phyloP scores from a whole-genome alignment of 2,888 invertebrate species.

The Dione vanillae region DNA sequence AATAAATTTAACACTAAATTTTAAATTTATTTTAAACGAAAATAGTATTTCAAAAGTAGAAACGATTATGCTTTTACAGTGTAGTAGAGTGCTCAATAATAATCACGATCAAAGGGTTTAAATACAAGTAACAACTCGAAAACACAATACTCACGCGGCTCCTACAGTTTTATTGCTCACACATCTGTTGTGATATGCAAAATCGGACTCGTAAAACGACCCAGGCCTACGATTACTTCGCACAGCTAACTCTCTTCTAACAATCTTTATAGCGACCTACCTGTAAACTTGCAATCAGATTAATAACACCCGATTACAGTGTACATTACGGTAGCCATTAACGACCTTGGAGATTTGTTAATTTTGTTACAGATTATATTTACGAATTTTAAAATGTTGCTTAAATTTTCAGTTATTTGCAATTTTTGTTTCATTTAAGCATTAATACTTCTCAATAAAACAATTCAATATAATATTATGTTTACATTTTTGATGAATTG shows the following conservation, averaged over 20 bases:
- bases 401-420: not conserved
- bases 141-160: conserved; percentile 60
- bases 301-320: conserved; percentile 66
- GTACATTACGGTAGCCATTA: conserved; percentile 38
- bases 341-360: conserved; percentile 31
- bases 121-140: conserved; percentile 36
- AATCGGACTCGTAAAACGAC: conserved; percentile 73
- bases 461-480: no score
- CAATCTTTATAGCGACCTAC: conserved; percentile 75
- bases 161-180: conserved; percentile 73
- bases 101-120: conserved; percentile 37
- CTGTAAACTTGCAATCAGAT: conserved; percentile 76
- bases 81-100: conserved; percentile 33
- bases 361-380: conserved; percentile 31
- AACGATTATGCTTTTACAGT: not conserved
- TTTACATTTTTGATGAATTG: no score
- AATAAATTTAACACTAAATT: conserved; percentile 22
- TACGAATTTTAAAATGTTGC: conserved; percentile 13
- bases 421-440: not conserved
- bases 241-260: conserved; percentile 78
- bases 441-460: no score
- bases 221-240: conserved; percentile 68
- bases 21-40: conserved; percentile 3
- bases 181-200: conserved; percentile 80
- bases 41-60: not conserved